A percentile compares a stretch with the other conserved stretches of the same genome.
phyloP scores from a whole-genome alignment of 2,888 invertebrate genomes.

The Xanthia icteritia region DNA sequence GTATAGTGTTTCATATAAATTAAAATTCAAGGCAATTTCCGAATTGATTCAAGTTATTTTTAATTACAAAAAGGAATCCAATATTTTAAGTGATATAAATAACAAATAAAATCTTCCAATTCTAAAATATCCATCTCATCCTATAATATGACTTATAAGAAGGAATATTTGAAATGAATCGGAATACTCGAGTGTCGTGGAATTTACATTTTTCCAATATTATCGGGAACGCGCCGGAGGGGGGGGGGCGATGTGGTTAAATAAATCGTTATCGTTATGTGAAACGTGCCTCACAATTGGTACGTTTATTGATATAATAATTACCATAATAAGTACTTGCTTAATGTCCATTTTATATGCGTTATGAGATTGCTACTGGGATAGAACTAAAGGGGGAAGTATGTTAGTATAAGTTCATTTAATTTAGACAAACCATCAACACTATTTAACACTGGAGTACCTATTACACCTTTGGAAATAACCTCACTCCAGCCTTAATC shows the following conservation, averaged over 20 bases:
- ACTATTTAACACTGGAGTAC: neutral
- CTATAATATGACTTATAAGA: slow-evolving; percentile 22
- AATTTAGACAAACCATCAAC: too few species aligned
- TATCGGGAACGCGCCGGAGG: neutral
- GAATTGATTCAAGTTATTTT: neutral
- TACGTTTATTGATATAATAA: neutral
- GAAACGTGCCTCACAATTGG: slow-evolving; percentile 3
- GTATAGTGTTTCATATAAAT: too few species aligned
- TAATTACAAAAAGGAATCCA: neutral
- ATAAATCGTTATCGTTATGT: slow-evolving; percentile 25
- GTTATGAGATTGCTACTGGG: neutral
- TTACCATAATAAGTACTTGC: neutral
- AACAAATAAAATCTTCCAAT: neutral
- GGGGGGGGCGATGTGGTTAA: neutral
- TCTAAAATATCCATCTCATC: neutral
- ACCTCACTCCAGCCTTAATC: neutral
- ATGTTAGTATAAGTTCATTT: neutral
- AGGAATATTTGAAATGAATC: slow-evolving; percentile 46
- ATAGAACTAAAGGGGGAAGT: neutral
- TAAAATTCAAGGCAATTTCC: neutral
- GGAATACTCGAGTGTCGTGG: slow-evolving; percentile 24
- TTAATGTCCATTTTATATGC: neutral
- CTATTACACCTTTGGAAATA: neutral
- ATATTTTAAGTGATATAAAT: too few species aligned
- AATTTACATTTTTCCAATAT: slow-evolving; percentile 59